Conservation (phyloP, 2,888 invertebrate species). For the Chymomyza procnemis region DNA sequence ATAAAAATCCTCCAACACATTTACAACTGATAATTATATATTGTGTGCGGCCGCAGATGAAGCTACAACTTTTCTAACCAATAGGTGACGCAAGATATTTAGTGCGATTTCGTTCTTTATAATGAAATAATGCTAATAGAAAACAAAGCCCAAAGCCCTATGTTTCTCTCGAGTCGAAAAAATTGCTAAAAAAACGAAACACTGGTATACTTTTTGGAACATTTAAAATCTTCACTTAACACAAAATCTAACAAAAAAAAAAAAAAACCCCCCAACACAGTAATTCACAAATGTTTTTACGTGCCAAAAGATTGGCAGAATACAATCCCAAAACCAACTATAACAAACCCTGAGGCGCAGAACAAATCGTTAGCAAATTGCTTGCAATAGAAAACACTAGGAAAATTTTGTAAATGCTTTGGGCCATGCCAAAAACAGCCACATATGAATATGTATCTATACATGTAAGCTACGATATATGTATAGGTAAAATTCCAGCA, state of each 20-base stretch:
- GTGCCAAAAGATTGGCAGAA: background rate
- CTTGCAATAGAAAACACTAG: conserved; percentile 56
- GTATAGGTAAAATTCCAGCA: background rate
- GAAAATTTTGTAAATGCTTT: conserved; percentile 34
- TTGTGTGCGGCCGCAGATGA: no score
- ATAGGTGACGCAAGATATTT: no score
- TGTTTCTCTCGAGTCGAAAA: no score
- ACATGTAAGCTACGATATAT: background rate
- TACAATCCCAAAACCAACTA: background rate
- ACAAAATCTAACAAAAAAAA: background rate
- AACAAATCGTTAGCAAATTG: conserved; percentile 67
- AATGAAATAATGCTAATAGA: no score
- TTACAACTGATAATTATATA: no score
- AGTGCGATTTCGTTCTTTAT: no score
- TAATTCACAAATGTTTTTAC: background rate
- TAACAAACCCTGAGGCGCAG: background rate
- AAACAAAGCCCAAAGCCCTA: no score
- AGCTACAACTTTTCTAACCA: no score
- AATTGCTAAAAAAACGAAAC: no score
- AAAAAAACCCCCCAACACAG: background rate
- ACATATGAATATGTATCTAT: background rate
- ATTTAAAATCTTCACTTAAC: background rate
- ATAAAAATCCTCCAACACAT: no score
- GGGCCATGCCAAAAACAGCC: background rate
- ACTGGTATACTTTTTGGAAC: no score